Evolutionary conservation across 2,888 invertebrate genomes (phyloP), one percentile per base, ranked within the genome.

Genomic region (Graphium colonna): DNA sequence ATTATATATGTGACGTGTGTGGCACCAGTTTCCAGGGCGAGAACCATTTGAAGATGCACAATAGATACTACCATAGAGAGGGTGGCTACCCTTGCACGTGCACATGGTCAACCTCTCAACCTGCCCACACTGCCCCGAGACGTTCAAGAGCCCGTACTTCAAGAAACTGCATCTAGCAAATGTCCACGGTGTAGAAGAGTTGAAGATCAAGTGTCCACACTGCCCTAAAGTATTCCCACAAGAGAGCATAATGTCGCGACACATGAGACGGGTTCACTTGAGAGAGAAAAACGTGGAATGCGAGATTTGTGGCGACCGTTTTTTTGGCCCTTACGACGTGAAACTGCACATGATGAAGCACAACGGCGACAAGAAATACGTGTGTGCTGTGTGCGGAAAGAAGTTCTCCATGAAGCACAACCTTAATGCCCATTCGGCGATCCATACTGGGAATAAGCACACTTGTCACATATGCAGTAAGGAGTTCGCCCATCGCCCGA

Each of bases 321-420:
- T 89, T 60, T 89, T 88, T 33, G 79, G 84, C 0, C 71, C 83
- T 0, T 87, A 87, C 53, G 87, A 89, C 43, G 77, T 89, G 0
- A 89, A 87, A 54, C 52, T 86, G 0, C 92, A 92, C 61, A 89
- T 90, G 80, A 73, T 83, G 3, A 89, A 86, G 43, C 92, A 92
- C 58, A 89, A 87, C 33, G 91, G 90, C 0, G 91, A 91, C 10
- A 90, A 89, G 44, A 87, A 87, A 13, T 91, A 91, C 54, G 79
- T 92, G 0, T 93, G 93, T 59, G 82, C 91, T 0, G 79, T 91
- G 0, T 93, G 93, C 59, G 91, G 91, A 0, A 91, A 91, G 62
- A 91, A 91, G 62, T 91, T 92, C 61, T 84, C 91, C 0, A 92
- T 92, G 40, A 91, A 91, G 59, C 91, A 92, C 55, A 92, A 92